Evolutionary conservation across 2,113 vertebrate genomes (phyloP), one percentile per base, ranked within the genome.

Genomic region (Polypterus bichir): DNA sequence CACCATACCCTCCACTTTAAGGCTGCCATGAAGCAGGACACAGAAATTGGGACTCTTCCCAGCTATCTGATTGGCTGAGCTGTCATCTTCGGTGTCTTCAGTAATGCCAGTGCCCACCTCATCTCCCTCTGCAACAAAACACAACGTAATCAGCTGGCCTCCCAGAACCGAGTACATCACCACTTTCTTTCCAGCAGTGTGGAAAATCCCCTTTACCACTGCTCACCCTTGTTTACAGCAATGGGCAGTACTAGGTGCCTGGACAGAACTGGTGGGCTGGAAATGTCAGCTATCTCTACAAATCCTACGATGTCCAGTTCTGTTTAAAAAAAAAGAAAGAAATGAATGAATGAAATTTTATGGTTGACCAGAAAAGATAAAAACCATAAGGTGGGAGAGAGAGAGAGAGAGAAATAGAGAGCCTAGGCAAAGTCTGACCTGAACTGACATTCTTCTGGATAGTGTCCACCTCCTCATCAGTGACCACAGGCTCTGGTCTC

Each of bases 1-100:
- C 75, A 99, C 93, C 96, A 99, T 99, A 68, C 96, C 96, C 76
- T 99, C 96, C 62, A 99, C 95, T 76, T 99, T 99, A 27, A 99
- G 80, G 74, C 96, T 99, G 69, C 96, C 96, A 51, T 99, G 96
- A 47, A 99, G 74, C 46, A 99, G 82, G 11, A 99, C 96, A 75
- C 96, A 99, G 67, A 99, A 99, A 71, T 97, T 98, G 54, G 96
- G 96, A 76, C 89, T 93, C 79, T 98, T 99, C 49, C 96, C 96
- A 59, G 95, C 93, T 74, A 97, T 91, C 60, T 97, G 94, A 86
- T 90, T 97, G 68, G 92, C 88, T 64, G 94, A 95, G 62, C 87
- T 89, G 73, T 99, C 96, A 75, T 99, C 96, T 69, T 99, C 96
- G 0, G 82, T 86, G 64, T 97, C 96, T 49, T 99, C 96, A 53